Percentiles rank a stretch among this genome's conserved stretches.
Conservation (phyloP, 2,797 vertebrate genomes). For the Periophthalmus magnuspinnatus region DNA sequence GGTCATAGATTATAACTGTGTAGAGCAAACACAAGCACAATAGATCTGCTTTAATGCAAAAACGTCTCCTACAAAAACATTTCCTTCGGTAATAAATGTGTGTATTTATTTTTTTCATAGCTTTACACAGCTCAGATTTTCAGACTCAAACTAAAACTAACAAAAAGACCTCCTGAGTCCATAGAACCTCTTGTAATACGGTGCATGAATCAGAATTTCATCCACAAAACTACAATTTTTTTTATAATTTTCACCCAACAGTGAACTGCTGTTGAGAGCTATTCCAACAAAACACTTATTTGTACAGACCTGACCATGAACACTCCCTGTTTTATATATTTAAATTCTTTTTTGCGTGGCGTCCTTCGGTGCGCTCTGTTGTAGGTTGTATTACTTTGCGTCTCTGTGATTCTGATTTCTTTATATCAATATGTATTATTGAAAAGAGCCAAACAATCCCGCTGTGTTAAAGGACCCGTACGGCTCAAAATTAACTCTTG, state of each 20-base stretch:
- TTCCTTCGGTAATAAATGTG: no score
- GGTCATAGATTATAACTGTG: no score
- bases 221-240: not conserved
- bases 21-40: no score
- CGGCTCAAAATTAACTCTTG: no score
- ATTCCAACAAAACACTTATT: not conserved
- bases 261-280: not conserved
- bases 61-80: no score
- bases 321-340: not conserved
- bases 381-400: not conserved
- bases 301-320: not conserved
- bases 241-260: not conserved
- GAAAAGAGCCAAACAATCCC: slow-evolving; percentile 15
- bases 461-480: not conserved
- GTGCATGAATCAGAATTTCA: not conserved
- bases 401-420: slow-evolving; percentile 27
- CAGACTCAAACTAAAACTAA: no score
- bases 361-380: slow-evolving; percentile 3
- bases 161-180: no score
- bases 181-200: no score
- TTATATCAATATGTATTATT: slow-evolving; percentile 39
- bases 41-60: no score
- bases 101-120: no score
- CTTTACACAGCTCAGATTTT: no score
- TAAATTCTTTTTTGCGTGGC: not conserved